Percentiles rank a stretch among this genome's conserved stretches.
Conservation (phyloP, 2,888 invertebrate genomes). For the Drosophila anomelani region DNA sequence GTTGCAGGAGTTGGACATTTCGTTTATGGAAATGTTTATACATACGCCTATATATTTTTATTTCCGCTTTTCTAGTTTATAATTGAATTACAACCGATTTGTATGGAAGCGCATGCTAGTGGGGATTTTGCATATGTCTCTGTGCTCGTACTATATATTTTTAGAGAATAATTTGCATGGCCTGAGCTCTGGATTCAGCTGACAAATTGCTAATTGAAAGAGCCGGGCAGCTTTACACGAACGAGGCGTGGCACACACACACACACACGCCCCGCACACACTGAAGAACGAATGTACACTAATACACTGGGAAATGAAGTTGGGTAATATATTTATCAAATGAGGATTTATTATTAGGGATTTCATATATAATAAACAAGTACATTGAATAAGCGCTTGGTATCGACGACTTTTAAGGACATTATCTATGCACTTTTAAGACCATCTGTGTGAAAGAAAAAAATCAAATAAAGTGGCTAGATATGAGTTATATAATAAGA, state of each 20-base stretch:
- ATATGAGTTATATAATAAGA: neutral
- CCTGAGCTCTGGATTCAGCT: slow-evolving; percentile 54
- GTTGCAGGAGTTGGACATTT: slow-evolving; percentile 21
- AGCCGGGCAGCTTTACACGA: slow-evolving; percentile 44
- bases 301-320: neutral
- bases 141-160: slow-evolving; percentile 19
- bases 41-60: slow-evolving; percentile 38
- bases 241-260: slow-evolving; percentile 39
- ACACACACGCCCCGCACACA: slow-evolving; percentile 13
- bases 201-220: slow-evolving; percentile 79
- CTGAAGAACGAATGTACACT: neutral
- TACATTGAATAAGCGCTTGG: too few species aligned
- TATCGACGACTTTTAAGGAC: too few species aligned
- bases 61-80: slow-evolving; percentile 48
- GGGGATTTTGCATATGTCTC: slow-evolving; percentile 24
- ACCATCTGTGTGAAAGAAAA: neutral
- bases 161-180: slow-evolving; percentile 62
- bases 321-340: neutral
- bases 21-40: slow-evolving; percentile 49
- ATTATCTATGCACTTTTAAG: too few species aligned
- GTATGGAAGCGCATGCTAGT: slow-evolving; percentile 23
- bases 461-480: neutral
- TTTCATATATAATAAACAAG: too few species aligned
- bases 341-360: neutral
- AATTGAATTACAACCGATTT: slow-evolving; percentile 67